Conservation (phyloP, 2,888 invertebrate genomes). For the Galerucella calmariensis region DNA sequence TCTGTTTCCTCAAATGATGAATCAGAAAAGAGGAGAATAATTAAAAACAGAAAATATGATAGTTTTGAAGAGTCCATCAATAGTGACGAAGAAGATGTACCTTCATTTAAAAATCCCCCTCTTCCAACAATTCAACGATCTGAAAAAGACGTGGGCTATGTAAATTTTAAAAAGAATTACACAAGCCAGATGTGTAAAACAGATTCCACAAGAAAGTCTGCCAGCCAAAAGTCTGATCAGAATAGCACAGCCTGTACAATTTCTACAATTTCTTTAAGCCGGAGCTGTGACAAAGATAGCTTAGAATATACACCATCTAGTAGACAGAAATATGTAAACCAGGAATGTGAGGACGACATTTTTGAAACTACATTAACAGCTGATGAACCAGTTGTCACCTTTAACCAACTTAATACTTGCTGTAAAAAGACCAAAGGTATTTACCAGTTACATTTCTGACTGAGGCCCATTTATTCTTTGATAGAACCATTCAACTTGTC, state of each 20-base stretch:
- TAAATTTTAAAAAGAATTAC: background rate
- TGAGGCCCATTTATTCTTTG: background rate
- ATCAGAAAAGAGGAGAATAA: background rate
- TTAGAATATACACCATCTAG: background rate
- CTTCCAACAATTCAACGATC: background rate
- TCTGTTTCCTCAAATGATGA: background rate
- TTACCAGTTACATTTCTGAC: background rate
- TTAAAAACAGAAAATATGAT: background rate
- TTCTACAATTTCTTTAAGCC: background rate
- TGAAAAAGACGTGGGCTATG: background rate
- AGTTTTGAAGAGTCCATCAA: slow-evolving; percentile 1
- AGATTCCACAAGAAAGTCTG: background rate
- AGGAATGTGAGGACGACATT: background rate
- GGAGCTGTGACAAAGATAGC: background rate
- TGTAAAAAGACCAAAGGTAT: background rate
- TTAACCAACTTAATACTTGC: slow-evolving; percentile 2
- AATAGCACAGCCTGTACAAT: background rate
- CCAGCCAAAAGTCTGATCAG: slow-evolving; percentile 2
- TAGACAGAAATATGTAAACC: background rate
- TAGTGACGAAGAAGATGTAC: background rate
- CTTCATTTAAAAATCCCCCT: background rate
- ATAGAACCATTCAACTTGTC: background rate
- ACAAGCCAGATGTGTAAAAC: background rate
- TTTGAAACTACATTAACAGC: background rate
- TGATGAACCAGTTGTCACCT: background rate